Evolutionary conservation across 2,797 vertebrate genomes (phyloP), one percentile per base, ranked within the genome.

Genomic region (Gymnoscopelus braueri): DNA sequence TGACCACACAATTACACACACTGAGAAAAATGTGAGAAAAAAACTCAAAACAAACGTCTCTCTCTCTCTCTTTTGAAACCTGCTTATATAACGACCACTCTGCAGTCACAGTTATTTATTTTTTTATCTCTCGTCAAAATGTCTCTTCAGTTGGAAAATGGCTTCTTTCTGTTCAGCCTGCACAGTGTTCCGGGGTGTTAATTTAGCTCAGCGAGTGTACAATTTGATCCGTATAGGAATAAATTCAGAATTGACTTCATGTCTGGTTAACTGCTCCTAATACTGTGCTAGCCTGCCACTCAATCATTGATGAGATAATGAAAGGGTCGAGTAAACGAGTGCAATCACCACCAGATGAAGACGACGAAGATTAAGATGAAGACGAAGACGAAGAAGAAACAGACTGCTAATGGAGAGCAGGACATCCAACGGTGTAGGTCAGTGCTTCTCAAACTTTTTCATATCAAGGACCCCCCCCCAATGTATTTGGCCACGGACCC

Each of bases 231-330:
- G 32, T 35, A 35, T 19, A 35, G 32, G 77, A 79, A 74, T 85
- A 86, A 81, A 87, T 80, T 57, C 54, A 44, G 72, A 69, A 58
- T 61, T 73, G 62, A 35, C 60, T 59, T 60, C 69, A 69, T 88
- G 83, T 80, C 71, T 48, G 24, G 65, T 65, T 88, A 12, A 12
- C 77, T 60, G 63, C 79, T 80, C 58, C 48, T 86, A 83, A 63
- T 71, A n/a, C 67, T 83, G 81, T 67, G 69, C 77, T 56, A 75
- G 57, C 68, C 65, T 14, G 3, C 29, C 8, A 51, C 77, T 88
- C 78, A 84, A 89, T 92, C 88, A 87, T 84, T 89, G 78, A 91
- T 87, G 87, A 90, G 75, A 78, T 39, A 24, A 83, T 80, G 83
- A 80, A 82, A 84, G 79, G 72, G 73, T 63, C 10, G 29, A 65